Conservation (phyloP, 2,113 vertebrate species). For the Bucco capensis region DNA sequence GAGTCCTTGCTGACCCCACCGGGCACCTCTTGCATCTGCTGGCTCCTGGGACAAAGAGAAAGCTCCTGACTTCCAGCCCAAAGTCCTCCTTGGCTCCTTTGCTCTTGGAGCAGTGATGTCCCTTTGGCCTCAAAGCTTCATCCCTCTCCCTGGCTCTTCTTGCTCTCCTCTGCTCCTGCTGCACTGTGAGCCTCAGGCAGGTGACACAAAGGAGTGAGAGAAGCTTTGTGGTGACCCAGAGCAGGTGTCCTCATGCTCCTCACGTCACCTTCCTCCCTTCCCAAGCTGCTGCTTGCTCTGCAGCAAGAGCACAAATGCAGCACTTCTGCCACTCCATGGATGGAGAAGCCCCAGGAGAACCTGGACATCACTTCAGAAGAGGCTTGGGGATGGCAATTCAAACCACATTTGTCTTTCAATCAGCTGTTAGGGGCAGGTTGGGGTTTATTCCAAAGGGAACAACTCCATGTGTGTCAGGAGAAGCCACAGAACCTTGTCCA, state of each 20-base stretch:
- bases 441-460: no score
- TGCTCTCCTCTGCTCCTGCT: not conserved
- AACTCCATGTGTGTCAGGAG: not conserved
- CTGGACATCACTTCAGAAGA: not conserved
- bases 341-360: not conserved
- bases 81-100: rapidly evolving
- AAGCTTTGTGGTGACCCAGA: no score
- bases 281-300: not conserved
- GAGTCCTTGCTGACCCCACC: not conserved
- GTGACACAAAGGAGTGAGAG: not conserved
- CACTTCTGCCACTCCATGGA: not conserved
- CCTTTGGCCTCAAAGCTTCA: not conserved
- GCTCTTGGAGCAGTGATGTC: not conserved
- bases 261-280: not conserved
- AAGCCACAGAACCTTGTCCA: not conserved
- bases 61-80: not conserved
- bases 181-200: not conserved
- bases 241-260: no score
- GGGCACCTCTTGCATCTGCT: not conserved
- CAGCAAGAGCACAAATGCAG: no score
- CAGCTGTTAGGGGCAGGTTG: no score
- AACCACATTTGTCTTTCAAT: no score
- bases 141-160: not conserved
- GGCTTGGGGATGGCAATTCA: no score
- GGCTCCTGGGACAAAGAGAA: not conserved